A percentile compares a stretch with the other conserved stretches of the same genome.
These are phyloP conservation scores for Agriopis marginaria DNA, from an alignment of 2,888 invertebrate species.

Conservation along the genomic window DNA sequence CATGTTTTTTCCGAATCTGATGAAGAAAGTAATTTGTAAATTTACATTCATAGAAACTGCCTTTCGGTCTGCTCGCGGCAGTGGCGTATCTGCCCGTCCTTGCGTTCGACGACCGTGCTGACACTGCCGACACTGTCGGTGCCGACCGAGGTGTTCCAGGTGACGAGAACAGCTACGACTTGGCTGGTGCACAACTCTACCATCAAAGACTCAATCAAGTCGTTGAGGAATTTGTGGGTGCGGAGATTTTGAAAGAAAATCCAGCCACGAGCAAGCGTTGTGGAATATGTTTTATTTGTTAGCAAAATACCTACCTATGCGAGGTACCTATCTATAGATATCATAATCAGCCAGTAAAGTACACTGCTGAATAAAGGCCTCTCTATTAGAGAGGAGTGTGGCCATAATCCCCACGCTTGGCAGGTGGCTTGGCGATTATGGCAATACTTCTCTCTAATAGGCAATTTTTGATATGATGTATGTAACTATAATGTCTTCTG, in stretches of 20 bases:
- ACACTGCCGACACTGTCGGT: background rate
- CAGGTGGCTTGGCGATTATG: too few relatives aligned
- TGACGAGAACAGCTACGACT: background rate
- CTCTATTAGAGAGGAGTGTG: too few relatives aligned
- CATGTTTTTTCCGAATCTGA: too few relatives aligned
- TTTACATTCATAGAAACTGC: background rate
- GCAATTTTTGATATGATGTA: too few relatives aligned
- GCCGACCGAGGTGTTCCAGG: background rate
- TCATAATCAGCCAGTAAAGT: too few relatives aligned
- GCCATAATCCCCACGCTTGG: too few relatives aligned
- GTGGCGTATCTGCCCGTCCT: background rate
- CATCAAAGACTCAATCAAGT: background rate
- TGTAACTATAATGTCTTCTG: too few relatives aligned
- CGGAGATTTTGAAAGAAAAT: background rate
- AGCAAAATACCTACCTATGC: too few relatives aligned
- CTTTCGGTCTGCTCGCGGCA: background rate
- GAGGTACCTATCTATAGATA: too few relatives aligned
- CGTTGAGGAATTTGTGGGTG: background rate
- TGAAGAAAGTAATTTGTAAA: too few relatives aligned
- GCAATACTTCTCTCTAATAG: too few relatives aligned
- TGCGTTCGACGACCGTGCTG: background rate
- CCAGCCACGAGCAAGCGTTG: background rate
- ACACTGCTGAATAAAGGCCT: too few relatives aligned
- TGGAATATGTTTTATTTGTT: slow-evolving; percentile 1
- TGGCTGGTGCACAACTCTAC: background rate